Evolutionary conservation across 2,113 vertebrate species (phyloP).

Genomic region (Ursus arctos): DNA sequence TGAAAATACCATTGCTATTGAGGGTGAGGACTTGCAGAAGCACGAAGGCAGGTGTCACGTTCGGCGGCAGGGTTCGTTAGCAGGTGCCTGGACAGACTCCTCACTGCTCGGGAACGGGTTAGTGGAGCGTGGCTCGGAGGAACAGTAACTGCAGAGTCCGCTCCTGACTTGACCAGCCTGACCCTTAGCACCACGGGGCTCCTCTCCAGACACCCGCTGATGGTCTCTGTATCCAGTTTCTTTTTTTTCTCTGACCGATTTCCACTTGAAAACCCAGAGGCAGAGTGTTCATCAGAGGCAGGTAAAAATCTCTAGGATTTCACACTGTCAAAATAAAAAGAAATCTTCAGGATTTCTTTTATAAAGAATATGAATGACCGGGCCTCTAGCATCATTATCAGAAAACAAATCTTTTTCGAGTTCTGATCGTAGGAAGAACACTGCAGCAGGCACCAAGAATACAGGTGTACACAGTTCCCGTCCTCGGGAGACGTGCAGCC

Average conservation of each 20-base stretch:
- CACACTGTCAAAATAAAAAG: not conserved
- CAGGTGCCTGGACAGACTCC: not conserved
- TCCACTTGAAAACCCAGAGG: slow-evolving; percentile 56
- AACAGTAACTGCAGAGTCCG: not conserved
- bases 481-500: not conserved
- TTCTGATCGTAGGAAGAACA: not conserved
- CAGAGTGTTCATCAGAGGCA: slow-evolving; percentile 16
- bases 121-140: not conserved
- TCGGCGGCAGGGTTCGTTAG: not conserved
- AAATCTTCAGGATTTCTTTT: not conserved
- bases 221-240: not conserved
- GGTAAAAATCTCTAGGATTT: not conserved
- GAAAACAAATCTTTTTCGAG: not conserved
- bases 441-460: not conserved
- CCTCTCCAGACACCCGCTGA: not conserved
- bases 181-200: not conserved
- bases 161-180: not conserved
- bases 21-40: not conserved
- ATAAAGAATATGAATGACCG: not conserved
- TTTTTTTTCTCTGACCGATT: slow-evolving; percentile 20
- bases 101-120: not conserved
- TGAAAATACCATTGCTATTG: not conserved
- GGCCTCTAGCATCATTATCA: not conserved
- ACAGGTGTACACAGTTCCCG: not conserved
- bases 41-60: not conserved